phyloP scores from a whole-genome alignment of 2,888 invertebrate genomes.

The Hirtodrosophila duncani region DNA sequence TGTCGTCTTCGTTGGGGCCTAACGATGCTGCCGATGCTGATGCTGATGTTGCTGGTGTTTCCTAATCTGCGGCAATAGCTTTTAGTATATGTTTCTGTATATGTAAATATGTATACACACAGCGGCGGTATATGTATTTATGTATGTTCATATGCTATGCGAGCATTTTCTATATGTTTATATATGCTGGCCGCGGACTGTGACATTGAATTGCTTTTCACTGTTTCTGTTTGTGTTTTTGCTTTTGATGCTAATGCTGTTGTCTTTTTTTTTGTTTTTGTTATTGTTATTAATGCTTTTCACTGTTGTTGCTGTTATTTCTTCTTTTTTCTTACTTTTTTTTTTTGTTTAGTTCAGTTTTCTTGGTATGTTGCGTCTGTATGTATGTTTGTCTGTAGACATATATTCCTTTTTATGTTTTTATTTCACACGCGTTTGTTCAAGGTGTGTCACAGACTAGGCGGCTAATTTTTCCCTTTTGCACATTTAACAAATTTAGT shows the following conservation, averaged over 20 bases:
- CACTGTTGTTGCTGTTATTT: constrained; percentile 33
- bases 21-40: constrained; percentile 7
- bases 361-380: constrained; percentile 6
- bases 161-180: constrained; percentile 31
- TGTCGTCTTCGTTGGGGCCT: constrained; percentile 36
- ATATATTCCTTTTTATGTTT: constrained; percentile 8
- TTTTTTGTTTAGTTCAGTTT: constrained; percentile 8
- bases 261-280: constrained; percentile 28
- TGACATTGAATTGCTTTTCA: constrained; percentile 66
- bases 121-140: constrained; percentile 3
- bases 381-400: not conserved
- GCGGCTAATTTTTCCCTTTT: constrained; percentile 38
- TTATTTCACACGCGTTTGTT: constrained; percentile 62
- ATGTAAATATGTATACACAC: constrained; percentile 7
- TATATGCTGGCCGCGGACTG: constrained; percentile 40
- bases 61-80: constrained; percentile 54
- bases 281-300: constrained; percentile 43
- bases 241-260: constrained; percentile 8
- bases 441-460: constrained; percentile 52
- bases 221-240: constrained; percentile 19
- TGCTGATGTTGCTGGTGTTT: constrained; percentile 1
- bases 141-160: constrained; percentile 22
- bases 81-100: constrained; percentile 25
- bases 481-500: constrained; percentile 31
- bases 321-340: constrained; percentile 11